Base-by-base conservation (phyloP, 2,113 vertebrate species). In the Henicopernis longicauda region DNA sequence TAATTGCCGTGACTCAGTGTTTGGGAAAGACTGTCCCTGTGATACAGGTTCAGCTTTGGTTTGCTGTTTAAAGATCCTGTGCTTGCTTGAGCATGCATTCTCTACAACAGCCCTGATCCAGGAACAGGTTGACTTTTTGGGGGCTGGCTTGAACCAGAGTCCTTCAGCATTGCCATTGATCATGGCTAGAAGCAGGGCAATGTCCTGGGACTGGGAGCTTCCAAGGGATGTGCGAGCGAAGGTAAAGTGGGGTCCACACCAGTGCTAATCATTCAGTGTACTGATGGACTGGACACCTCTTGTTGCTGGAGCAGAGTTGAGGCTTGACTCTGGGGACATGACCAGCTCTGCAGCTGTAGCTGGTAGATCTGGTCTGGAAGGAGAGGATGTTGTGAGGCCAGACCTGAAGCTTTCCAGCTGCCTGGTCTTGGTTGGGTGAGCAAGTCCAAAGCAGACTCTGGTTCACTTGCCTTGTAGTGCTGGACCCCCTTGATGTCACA, bases 1-100 rank as follows among this genome's bases (percentile, higher is more conserved):
- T 78, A 5, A 47, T 4, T 27, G 92, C 95, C 11, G 5, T 97
- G 95, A 97, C 87, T 97, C 96, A 96, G 93, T 96, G 95, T 84
- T 89, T 84, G 91, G 91, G 93, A 95, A 89, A 50, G 49, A 57
- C 90, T 65, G 92, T 78, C 87, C 79, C 62, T 80, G 34, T 34
- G 61, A 11, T 15, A 88, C 82, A 92, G 92, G 92, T 97, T 96
- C 92, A 85, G 81, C 82, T 80, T 32, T 70, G 87, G 58, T 42
- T 88, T 27, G 20, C 87, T 91, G 19, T 36, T 91, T 70, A 62
- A 90, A 86, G 72, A 54, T 38, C 86, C 80, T 7, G 5, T 21
- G 34, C 59, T 88, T 61, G 9, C 66, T 58, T 11, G 29, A 67
- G 66, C 20, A 2, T 32, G 61, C 0, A 1, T 54, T 38, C 62